These are phyloP conservation scores for Caenorhabditis sp. DNA, from an alignment of 2,888 invertebrate species.

Conservation along the genomic window DNA sequence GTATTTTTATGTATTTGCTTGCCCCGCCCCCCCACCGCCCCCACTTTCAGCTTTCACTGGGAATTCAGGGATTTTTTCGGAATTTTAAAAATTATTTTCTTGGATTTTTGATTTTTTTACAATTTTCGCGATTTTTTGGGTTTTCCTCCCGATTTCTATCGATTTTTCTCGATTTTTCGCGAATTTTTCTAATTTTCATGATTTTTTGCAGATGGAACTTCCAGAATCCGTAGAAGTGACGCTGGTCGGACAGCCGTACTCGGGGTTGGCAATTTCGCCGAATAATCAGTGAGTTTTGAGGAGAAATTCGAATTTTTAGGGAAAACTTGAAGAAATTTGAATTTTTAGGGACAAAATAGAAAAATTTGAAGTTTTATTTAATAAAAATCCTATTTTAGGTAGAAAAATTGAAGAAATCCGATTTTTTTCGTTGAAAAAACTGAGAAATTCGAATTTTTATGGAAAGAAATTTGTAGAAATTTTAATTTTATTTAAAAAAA, in stretches of 20 bases:
- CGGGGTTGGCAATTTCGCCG: conserved; percentile 48
- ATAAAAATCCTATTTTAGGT: conserved; percentile 2
- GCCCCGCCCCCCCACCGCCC: too few relatives aligned
- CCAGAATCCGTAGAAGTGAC: conserved; percentile 36
- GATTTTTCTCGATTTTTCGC: not conserved
- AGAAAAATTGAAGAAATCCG: not conserved
- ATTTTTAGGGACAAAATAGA: not conserved
- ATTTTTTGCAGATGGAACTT: conserved; percentile 49
- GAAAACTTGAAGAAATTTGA: not conserved
- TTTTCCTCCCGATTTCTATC: not conserved
- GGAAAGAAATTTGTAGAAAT: not conserved
- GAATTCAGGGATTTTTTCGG: not conserved
- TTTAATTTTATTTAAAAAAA: not conserved
- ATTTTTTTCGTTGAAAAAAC: too few relatives aligned
- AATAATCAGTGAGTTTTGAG: conserved; percentile 38
- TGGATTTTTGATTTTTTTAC: not conserved
- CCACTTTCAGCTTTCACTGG: not conserved
- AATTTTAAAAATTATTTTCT: not conserved
- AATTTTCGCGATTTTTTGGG: not conserved
- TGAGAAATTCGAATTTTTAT: not conserved
- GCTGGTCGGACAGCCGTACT: conserved; percentile 42
- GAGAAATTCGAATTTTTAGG: too few relatives aligned
- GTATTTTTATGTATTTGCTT: conserved; percentile 9
- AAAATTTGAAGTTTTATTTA: conserved; percentile 2
- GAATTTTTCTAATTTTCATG: not conserved